These are phyloP conservation scores for Melanocharis versteri DNA, from an alignment of 2,113 vertebrate species.

Conservation along the genomic window DNA sequence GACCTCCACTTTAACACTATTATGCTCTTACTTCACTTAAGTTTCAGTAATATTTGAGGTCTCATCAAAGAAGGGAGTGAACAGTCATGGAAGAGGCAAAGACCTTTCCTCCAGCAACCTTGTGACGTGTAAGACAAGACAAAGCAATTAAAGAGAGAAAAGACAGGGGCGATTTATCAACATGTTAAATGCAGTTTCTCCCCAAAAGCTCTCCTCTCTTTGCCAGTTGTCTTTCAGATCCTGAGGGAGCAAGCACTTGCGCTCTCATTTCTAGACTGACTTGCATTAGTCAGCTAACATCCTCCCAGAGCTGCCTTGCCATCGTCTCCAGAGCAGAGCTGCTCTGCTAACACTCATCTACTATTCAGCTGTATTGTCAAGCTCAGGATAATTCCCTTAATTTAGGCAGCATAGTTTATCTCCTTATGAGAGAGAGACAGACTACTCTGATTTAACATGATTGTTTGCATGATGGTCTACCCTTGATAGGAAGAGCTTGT, in stretches of 20 bases:
- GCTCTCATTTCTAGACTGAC: neutral
- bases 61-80: rapidly evolving
- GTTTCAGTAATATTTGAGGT: neutral
- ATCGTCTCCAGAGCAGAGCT: neutral
- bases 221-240: neutral
- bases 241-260: rapidly evolving
- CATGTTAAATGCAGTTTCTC: neutral
- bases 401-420: neutral
- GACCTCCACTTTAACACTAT: neutral
- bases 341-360: neutral
- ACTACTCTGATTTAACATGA: neutral
- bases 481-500: neutral
- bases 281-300: neutral
- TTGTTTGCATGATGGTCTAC: neutral
- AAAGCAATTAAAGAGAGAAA: neutral
- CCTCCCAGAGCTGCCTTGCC: neutral
- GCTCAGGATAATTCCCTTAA: neutral
- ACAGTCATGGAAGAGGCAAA: neutral
- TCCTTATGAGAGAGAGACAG: neutral
- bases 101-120: neutral
- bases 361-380: neutral
- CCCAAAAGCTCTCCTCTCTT: neutral
- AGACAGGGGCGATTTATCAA: neutral
- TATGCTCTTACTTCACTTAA: neutral
- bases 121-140: neutral